A percentile compares a stretch with the other conserved stretches of the same genome.
Evolutionary conservation across 2,113 vertebrate species (phyloP).

Genomic region (Lagopus muta): DNA sequence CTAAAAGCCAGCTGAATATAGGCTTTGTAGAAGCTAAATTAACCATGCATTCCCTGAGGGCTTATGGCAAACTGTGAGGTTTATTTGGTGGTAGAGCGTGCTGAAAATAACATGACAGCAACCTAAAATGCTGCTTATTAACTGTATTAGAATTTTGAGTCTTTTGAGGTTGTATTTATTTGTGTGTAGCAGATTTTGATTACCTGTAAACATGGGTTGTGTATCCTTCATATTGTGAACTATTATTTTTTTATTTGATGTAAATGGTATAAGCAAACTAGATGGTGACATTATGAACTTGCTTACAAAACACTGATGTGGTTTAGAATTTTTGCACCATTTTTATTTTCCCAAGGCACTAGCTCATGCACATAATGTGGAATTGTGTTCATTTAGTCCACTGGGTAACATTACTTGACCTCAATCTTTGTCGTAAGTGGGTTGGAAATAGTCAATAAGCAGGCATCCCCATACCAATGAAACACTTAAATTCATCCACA

Average conservation of each 20-base stretch:
- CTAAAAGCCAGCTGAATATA: constrained; percentile 59
- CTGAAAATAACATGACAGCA: background rate
- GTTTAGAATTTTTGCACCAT: background rate
- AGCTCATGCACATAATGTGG: background rate
- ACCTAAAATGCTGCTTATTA: background rate
- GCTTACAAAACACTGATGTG: background rate
- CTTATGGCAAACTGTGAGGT: constrained; percentile 48
- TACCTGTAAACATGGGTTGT: background rate
- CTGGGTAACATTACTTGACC: background rate
- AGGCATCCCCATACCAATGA: background rate
- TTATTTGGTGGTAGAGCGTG: constrained; percentile 29
- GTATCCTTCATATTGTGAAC: background rate
- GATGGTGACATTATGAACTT: background rate
- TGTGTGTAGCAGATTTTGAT: background rate
- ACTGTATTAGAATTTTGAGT: background rate
- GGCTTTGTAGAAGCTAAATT: constrained; percentile 64
- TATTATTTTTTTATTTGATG: background rate
- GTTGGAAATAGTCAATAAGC: background rate
- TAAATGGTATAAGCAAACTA: background rate
- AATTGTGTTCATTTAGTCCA: background rate
- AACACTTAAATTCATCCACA: background rate
- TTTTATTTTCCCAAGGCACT: background rate
- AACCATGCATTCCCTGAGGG: constrained; percentile 32
- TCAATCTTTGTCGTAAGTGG: background rate
- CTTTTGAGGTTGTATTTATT: background rate